phyloP scores from a whole-genome alignment of 2,797 vertebrate genomes.

The Falco peregrinus region DNA sequence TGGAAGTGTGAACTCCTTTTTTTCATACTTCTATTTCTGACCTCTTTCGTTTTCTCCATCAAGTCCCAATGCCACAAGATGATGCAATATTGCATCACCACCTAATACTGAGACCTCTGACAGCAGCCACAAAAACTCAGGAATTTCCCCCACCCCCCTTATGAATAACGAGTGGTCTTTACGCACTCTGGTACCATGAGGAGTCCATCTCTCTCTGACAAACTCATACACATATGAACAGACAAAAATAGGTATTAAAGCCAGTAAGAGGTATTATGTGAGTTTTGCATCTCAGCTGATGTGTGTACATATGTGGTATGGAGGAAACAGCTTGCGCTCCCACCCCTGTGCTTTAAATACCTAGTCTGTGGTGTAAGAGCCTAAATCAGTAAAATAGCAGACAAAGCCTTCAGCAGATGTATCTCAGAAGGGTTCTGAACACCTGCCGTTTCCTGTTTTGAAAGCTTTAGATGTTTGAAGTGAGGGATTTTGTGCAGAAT shows the following conservation, averaged over 20 bases:
- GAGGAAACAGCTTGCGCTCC: constrained; percentile 47
- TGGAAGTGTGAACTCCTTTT: not conserved
- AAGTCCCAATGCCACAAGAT: constrained; percentile 12
- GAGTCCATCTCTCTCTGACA: not conserved
- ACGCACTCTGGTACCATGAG: not conserved
- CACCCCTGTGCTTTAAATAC: constrained; percentile 42
- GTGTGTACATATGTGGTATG: not conserved
- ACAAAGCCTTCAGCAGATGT: constrained; percentile 26
- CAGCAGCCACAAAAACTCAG: not conserved
- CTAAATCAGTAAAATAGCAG: not conserved
- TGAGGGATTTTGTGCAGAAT: not conserved
- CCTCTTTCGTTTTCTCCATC: constrained; percentile 31
- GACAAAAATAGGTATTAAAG: not conserved
- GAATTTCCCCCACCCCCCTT: not conserved
- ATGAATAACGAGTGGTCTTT: not conserved
- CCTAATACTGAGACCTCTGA: constrained; percentile 10
- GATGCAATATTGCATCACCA: constrained; percentile 64
- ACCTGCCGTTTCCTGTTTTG: constrained; percentile 17
- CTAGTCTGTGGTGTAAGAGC: not conserved
- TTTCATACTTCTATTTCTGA: constrained; percentile 42
- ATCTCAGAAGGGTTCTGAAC: constrained; percentile 3
- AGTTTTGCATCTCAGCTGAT: constrained; percentile 17
- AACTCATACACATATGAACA: not conserved
- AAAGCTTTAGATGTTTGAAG: not conserved
- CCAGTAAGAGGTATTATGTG: not conserved